These are phyloP conservation scores for Eumacrocentrus americanus DNA, from an alignment of 2,888 invertebrate species.

Conservation along the genomic window DNA sequence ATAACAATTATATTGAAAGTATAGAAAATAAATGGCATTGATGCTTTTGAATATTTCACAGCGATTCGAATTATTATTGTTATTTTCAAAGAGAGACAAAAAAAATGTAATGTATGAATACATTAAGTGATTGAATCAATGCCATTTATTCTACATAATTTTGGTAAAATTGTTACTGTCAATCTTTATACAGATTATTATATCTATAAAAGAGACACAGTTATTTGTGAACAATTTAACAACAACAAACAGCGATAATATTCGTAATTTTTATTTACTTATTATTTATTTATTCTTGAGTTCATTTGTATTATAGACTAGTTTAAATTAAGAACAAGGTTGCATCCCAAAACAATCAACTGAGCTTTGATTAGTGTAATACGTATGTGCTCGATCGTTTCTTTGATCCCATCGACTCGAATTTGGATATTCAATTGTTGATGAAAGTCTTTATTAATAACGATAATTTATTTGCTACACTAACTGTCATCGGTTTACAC, in stretches of 20 bases:
- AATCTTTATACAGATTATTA: conserved; percentile 23
- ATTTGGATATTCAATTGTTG: too few relatives aligned
- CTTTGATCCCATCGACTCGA: too few relatives aligned
- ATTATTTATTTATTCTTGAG: background rate
- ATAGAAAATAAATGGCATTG: conserved; percentile 12
- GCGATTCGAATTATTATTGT: background rate
- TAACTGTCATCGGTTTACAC: too few relatives aligned
- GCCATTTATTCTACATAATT: conserved; percentile 5
- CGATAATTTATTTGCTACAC: too few relatives aligned
- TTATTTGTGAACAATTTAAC: conserved; percentile 35
- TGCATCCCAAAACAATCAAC: too few relatives aligned
- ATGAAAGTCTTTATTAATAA: too few relatives aligned
- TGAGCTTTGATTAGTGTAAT: too few relatives aligned
- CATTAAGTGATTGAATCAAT: conserved; percentile 6
- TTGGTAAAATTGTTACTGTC: conserved; percentile 17
- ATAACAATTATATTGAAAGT: conserved; percentile 17
- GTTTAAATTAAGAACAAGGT: background rate
- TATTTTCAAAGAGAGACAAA: background rate
- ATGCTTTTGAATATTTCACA: conserved; percentile 14
- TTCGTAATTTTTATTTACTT: conserved; percentile 12
- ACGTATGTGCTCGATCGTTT: too few relatives aligned
- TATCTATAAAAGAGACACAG: conserved; percentile 32
- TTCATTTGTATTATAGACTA: background rate
- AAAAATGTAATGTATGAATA: background rate
- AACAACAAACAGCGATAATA: conserved; percentile 36